These are phyloP conservation scores for Nemotelus pantherinus DNA, from an alignment of 2,888 invertebrate species.

Conservation along the genomic window DNA sequence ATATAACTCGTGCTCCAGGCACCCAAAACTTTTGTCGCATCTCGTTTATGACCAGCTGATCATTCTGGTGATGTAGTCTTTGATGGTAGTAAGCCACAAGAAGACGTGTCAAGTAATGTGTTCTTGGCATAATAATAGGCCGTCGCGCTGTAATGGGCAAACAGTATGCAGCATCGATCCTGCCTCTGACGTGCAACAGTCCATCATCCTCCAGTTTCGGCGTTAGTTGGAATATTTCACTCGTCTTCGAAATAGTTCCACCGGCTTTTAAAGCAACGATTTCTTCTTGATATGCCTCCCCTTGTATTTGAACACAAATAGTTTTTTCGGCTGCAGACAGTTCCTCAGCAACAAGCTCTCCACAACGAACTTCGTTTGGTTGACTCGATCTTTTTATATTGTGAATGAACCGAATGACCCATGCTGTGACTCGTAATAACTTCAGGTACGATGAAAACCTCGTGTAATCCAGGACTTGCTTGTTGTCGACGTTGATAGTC, in stretches of 20 bases:
- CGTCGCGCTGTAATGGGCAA: background rate
- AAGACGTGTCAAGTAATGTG: background rate
- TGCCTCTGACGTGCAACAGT: background rate
- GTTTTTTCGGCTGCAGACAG: background rate
- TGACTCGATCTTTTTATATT: background rate
- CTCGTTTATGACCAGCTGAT: constrained; percentile 36
- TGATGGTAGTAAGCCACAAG: constrained; percentile 19
- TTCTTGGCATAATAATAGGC: background rate
- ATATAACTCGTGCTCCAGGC: constrained; percentile 10
- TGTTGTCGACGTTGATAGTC: background rate
- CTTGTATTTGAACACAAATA: background rate
- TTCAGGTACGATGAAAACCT: background rate
- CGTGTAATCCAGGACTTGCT: background rate
- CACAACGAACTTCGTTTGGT: background rate
- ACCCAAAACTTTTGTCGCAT: constrained; percentile 41
- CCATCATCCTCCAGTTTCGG: background rate
- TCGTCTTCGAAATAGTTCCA: background rate
- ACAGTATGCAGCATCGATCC: constrained; percentile 15
- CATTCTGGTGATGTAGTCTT: background rate
- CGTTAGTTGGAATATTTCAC: background rate
- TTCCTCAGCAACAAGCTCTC: background rate
- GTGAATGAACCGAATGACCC: background rate
- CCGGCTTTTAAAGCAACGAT: background rate
- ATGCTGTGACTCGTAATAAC: constrained; percentile 5
- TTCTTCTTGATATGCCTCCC: background rate